phyloP scores from a whole-genome alignment of 2,797 vertebrate species.

The Melanotaenia maccullochi region DNA sequence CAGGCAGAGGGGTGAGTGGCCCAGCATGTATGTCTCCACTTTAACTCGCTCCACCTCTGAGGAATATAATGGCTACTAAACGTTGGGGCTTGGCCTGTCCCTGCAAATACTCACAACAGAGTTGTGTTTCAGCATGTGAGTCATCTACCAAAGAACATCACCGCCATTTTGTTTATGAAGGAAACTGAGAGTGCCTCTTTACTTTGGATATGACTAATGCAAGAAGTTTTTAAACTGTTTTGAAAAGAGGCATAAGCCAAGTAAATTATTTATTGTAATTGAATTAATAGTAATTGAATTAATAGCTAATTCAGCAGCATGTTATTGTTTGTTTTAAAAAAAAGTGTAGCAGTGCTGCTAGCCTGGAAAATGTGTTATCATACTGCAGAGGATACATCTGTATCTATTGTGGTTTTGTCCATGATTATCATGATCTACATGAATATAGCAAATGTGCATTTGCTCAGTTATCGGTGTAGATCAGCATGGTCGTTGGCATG shows the following conservation, averaged over 20 bases:
- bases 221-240: background rate
- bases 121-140: conserved; percentile 31
- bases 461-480: conserved; percentile 1
- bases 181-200: conserved; percentile 22
- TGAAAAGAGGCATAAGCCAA: background rate
- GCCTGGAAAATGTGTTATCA: background rate
- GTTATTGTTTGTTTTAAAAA: background rate
- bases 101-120: conserved; percentile 11
- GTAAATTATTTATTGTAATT: too few species aligned
- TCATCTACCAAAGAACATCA: conserved; percentile 28
- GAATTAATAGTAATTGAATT: too few species aligned
- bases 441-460: background rate
- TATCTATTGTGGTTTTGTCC: background rate
- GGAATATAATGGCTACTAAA: conserved; percentile 26
- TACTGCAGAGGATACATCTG: background rate
- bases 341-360: conserved; percentile 3
- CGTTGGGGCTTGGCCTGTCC: conserved; percentile 23
- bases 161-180: conserved; percentile 28
- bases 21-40: conserved; percentile 15
- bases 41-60: conserved; percentile 9
- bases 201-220: background rate
- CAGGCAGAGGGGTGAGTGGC: conserved; percentile 21
- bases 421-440: background rate
- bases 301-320: background rate
- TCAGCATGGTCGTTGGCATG: conserved; percentile 28